These are phyloP conservation scores for Menura novaehollandiae DNA, from an alignment of 2,113 vertebrate species.

Conservation along the genomic window DNA sequence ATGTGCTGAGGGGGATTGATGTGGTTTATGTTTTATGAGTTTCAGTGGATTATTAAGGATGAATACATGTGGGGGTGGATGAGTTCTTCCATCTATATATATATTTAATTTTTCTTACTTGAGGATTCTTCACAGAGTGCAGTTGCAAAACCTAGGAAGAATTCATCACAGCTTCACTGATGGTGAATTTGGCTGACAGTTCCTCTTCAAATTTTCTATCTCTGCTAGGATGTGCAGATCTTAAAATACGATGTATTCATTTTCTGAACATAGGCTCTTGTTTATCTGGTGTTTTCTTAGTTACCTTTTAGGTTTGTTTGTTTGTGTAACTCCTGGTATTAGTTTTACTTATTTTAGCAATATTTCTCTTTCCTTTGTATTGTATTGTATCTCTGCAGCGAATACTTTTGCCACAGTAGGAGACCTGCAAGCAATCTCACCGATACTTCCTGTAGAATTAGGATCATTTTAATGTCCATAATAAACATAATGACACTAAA, in stretches of 20 bases:
- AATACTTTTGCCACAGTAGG: background rate
- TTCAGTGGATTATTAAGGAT: slow-evolving; percentile 57
- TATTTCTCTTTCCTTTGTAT: background rate
- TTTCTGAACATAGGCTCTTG: background rate
- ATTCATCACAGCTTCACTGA: background rate
- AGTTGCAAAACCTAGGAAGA: background rate
- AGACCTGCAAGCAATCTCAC: background rate
- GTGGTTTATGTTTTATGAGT: slow-evolving; percentile 50
- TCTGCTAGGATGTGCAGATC: background rate
- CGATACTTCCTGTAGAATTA: background rate
- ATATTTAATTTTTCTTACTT: background rate
- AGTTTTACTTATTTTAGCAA: background rate
- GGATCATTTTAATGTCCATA: background rate
- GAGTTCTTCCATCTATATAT: background rate
- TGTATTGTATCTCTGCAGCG: background rate
- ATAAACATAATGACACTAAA: background rate
- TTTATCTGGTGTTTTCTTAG: background rate
- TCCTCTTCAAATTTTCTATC: background rate
- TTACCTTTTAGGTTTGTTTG: background rate
- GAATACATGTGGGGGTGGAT: slow-evolving; percentile 2
- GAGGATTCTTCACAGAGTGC: background rate
- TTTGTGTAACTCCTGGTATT: background rate
- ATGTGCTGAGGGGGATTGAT: slow-evolving; percentile 24
- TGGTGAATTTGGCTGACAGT: background rate
- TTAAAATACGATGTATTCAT: background rate